Evolutionary conservation across 2,113 vertebrate genomes (phyloP).

Genomic region (Hydrochoerus hydrochaeris): DNA sequence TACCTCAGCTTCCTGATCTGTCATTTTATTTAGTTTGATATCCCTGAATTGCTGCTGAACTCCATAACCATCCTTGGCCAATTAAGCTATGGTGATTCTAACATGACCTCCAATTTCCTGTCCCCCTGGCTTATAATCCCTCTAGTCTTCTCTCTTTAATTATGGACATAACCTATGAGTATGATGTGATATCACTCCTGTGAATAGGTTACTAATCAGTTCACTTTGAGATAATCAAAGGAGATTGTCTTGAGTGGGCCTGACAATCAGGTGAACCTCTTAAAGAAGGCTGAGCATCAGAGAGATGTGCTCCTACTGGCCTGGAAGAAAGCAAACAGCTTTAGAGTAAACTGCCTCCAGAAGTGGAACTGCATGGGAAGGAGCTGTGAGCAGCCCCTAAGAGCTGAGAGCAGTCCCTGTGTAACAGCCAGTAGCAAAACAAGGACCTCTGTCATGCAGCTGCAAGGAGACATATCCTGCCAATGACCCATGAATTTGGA

Average conservation of each 20-base stretch:
- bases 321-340: neutral
- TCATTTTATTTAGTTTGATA: neutral
- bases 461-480: slow-evolving; percentile 73
- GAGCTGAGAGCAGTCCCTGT: neutral
- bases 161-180: neutral
- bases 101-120: neutral
- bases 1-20: neutral
- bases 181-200: neutral
- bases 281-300: neutral
- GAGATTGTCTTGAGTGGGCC: neutral
- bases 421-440: slow-evolving; percentile 46
- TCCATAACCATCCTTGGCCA: neutral
- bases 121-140: neutral
- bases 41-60: neutral
- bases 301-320: neutral
- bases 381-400: neutral
- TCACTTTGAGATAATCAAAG: neutral
- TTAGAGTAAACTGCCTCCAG: neutral
- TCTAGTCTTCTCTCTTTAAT: neutral
- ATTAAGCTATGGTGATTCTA: neutral
- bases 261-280: slow-evolving; percentile 27
- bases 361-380: neutral
- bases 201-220: neutral
- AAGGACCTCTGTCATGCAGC: slow-evolving; percentile 59
- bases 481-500: slow-evolving; percentile 61